Percentiles rank a stretch among this genome's conserved stretches.
phyloP scores from a whole-genome alignment of 2,113 vertebrate genomes.

The Lophura nycthemera region DNA sequence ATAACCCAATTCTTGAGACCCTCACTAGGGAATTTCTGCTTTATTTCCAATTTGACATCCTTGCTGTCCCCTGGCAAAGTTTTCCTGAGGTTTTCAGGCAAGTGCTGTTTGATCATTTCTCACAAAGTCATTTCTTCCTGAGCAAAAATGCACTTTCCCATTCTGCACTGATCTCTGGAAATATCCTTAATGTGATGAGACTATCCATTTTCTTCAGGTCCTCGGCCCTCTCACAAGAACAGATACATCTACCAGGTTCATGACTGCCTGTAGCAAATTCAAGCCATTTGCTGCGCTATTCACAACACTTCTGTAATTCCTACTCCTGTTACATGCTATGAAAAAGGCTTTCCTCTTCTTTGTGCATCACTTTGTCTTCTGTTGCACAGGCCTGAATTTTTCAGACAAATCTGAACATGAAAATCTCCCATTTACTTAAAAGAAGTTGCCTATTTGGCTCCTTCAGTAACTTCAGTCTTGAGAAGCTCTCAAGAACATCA shows the following conservation, averaged over 20 bases:
- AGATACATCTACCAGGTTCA: rapidly evolving
- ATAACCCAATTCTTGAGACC: neutral
- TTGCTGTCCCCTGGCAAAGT: neutral
- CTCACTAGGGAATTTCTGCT: neutral
- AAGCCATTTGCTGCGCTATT: neutral
- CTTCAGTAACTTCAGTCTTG: neutral
- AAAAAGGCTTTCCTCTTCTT: neutral
- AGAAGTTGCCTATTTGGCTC: neutral
- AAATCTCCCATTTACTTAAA: neutral
- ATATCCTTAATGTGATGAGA: neutral
- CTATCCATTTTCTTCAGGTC: neutral
- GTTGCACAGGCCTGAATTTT: neutral
- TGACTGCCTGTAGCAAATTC: neutral
- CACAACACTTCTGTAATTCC: neutral
- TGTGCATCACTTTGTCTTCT: neutral
- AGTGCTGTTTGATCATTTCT: neutral
- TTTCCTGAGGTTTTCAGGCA: neutral
- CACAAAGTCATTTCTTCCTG: neutral
- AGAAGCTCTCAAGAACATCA: neutral
- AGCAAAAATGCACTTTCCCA: neutral
- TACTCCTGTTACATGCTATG: neutral
- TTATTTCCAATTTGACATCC: neutral
- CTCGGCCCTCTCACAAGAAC: neutral
- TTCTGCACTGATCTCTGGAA: neutral
- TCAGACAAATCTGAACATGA: neutral